These are phyloP conservation scores for Dasypus novemcinctus DNA, from an alignment of 2,113 vertebrate species.

Conservation along the genomic window DNA sequence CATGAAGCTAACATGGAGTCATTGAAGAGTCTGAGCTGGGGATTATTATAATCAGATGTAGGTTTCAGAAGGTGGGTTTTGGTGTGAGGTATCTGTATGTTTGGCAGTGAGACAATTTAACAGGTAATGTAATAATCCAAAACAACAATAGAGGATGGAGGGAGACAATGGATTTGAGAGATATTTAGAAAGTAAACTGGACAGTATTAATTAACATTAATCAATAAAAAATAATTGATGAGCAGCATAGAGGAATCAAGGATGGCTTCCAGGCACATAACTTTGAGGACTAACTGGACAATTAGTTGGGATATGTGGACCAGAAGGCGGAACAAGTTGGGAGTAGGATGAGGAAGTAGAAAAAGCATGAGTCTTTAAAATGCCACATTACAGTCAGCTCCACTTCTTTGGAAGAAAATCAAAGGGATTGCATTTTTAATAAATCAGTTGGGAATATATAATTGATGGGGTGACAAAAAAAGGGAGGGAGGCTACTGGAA, in stretches of 20 bases:
- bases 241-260: not conserved
- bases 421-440: not conserved
- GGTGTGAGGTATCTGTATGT: not conserved
- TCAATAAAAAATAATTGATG: no score
- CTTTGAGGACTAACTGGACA: not conserved
- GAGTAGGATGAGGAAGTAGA: not conserved
- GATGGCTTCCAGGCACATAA: not conserved
- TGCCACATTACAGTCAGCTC: not conserved
- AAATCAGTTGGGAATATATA: constrained; percentile 8
- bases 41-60: not conserved
- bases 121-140: not conserved
- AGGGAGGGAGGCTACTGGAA: constrained; percentile 65
- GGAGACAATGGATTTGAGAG: not conserved
- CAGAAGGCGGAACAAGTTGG: not conserved
- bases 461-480: not conserved
- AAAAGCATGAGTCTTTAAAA: not conserved
- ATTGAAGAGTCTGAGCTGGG: not conserved
- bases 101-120: not conserved
- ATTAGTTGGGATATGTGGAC: not conserved
- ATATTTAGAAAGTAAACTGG: not conserved
- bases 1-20: not conserved
- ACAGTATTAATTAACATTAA: not conserved
- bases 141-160: not conserved
- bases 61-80: not conserved
- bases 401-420: constrained; percentile 13